Percentiles rank a stretch among this genome's conserved stretches.
phyloP scores from a whole-genome alignment of 2,888 invertebrate genomes.

The Drosophila colorata region DNA sequence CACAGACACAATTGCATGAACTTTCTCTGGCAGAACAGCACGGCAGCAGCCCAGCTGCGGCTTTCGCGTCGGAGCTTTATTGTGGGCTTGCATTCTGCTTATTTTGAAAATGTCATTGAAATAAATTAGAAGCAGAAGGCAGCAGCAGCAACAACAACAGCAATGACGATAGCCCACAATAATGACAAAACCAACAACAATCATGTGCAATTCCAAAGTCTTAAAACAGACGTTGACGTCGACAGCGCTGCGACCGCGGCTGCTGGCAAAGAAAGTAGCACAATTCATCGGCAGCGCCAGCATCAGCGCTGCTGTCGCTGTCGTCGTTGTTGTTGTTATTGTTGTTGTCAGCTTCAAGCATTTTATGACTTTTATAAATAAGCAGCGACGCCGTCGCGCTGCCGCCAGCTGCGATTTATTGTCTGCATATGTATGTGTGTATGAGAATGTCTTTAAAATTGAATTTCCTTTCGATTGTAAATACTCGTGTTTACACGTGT shows the following conservation, averaged over 20 bases:
- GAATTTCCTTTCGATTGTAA: constrained; percentile 62
- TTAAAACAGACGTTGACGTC: constrained; percentile 47
- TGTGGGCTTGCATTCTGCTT: constrained; percentile 51
- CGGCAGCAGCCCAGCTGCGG: constrained; percentile 21
- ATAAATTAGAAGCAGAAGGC: constrained; percentile 67
- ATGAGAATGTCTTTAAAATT: constrained; percentile 60
- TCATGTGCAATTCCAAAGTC: constrained; percentile 41
- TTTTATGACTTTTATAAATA: constrained; percentile 46
- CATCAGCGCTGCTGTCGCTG: constrained; percentile 13
- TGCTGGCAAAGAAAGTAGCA: constrained; percentile 75
- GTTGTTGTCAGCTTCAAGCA: constrained; percentile 38
- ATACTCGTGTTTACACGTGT: background rate
- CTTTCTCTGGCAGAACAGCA: constrained; percentile 62
- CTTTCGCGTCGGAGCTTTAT: constrained; percentile 44
- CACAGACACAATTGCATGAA: constrained; percentile 39
- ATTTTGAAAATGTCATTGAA: constrained; percentile 70
- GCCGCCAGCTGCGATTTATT: constrained; percentile 52
- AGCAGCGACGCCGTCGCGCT: constrained; percentile 23
- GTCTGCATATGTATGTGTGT: constrained; percentile 14
- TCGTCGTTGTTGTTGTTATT: constrained; percentile 9
- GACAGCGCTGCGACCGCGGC: constrained; percentile 39
- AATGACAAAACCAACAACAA: constrained; percentile 35
- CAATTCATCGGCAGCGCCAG: constrained; percentile 66
- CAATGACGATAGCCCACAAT: constrained; percentile 36
- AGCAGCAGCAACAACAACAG: constrained; percentile 30